These are phyloP conservation scores for Phoeniculus purpureus DNA, from an alignment of 2,797 vertebrate species.

Conservation along the genomic window DNA sequence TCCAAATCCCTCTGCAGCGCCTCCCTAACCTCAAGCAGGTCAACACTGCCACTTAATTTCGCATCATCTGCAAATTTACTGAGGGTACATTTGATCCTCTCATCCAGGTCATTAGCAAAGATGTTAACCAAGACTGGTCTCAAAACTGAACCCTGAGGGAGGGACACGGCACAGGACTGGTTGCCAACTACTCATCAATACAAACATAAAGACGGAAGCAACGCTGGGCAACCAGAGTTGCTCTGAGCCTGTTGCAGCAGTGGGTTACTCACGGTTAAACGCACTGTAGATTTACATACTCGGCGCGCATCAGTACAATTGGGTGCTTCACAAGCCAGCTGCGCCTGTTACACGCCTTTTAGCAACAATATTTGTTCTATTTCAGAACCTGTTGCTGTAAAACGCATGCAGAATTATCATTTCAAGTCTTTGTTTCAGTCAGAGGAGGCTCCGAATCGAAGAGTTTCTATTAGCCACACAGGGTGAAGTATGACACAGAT, in stretches of 20 bases:
- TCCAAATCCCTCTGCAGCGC: no score
- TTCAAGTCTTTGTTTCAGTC: neutral
- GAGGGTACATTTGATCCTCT: no score
- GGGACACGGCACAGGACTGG: no score
- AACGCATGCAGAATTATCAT: neutral
- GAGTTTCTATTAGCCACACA: neutral
- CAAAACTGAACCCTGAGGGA: no score
- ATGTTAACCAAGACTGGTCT: no score
- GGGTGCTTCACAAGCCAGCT: neutral
- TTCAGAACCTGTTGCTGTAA: neutral
- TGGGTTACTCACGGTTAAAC: neutral
- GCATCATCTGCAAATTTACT: no score
- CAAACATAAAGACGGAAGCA: no score
- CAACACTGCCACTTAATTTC: no score
- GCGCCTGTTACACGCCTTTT: fast-evolving
- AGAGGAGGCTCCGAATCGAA: neutral
- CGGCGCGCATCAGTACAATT: neutral
- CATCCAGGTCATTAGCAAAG: no score
- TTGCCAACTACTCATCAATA: no score
- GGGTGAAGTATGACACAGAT: neutral
- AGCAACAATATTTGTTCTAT: neutral
- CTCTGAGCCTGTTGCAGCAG: neutral
- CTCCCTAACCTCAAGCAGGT: no score
- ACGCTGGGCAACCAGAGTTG: no score
- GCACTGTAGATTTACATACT: neutral